Evolutionary conservation across 2,888 invertebrate genomes (phyloP).

Genomic region (Andrena flavipes): DNA sequence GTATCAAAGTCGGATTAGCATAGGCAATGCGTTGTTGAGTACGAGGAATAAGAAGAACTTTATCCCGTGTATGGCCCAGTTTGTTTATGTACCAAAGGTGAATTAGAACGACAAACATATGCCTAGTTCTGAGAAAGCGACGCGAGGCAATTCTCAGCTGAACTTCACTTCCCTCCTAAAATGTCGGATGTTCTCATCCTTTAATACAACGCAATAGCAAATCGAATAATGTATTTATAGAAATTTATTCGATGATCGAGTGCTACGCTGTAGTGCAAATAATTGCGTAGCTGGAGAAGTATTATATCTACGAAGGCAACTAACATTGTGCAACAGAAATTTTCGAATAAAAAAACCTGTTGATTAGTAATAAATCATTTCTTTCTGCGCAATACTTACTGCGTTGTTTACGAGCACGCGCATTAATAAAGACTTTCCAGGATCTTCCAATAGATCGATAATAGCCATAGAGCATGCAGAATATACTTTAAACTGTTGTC

Average conservation of each 20-base stretch:
- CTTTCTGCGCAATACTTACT: not conserved
- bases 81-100: not conserved
- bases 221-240: not conserved
- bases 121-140: not conserved
- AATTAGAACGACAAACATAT: slow-evolving; percentile 33
- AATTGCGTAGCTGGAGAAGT: not conserved
- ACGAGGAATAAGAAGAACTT: too few species aligned
- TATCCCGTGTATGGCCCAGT: not conserved
- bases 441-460: not conserved
- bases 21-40: too few species aligned
- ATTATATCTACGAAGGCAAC: not conserved
- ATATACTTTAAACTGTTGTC: not conserved
- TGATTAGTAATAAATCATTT: not conserved
- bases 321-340: not conserved
- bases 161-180: slow-evolving; percentile 12
- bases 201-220: not conserved
- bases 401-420: not conserved
- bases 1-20: too few species aligned
- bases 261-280: not conserved
- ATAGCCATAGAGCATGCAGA: not conserved
- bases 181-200: not conserved
- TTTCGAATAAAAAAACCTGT: not conserved
- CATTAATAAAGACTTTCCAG: not conserved
- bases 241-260: not conserved
- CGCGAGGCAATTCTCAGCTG: slow-evolving; percentile 5